phyloP scores from a whole-genome alignment of 2,113 vertebrate genomes.

The Colossoma macropomum region DNA sequence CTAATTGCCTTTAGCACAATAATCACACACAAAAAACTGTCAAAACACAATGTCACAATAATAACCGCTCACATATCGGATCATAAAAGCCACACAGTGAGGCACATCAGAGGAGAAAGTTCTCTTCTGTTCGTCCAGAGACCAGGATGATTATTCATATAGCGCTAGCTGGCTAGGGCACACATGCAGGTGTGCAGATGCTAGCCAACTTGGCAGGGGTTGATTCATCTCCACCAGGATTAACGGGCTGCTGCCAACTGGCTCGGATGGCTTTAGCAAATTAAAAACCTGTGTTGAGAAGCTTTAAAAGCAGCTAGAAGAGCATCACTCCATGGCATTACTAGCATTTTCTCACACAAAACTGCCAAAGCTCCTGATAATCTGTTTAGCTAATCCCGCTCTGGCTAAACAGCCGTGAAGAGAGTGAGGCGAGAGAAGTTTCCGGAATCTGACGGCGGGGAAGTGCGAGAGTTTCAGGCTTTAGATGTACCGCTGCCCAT shows the following conservation, averaged over 20 bases:
- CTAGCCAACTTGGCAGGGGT: constrained; percentile 68
- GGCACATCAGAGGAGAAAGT: not conserved
- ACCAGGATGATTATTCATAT: not conserved
- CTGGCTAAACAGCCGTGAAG: constrained; percentile 69
- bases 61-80: not conserved
- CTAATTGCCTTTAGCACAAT: not conserved
- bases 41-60: not conserved
- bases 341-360: constrained; percentile 80
- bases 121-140: constrained; percentile 23
- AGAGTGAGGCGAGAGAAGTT: constrained; percentile 58
- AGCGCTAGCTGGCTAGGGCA: constrained; percentile 19
- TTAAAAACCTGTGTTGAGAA: constrained; percentile 75
- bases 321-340: constrained; percentile 75
- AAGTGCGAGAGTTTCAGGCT: not conserved
- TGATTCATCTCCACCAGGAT: constrained; percentile 69
- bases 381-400: constrained; percentile 76
- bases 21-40: not conserved
- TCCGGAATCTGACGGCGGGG: constrained; percentile 5
- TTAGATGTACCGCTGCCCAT: constrained; percentile 11
- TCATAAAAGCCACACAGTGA: constrained; percentile 11
- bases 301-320: constrained; percentile 77
- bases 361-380: constrained; percentile 78
- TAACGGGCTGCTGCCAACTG: constrained; percentile 65
- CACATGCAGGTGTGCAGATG: constrained; percentile 23
- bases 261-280: constrained; percentile 71